A percentile compares a stretch with the other conserved stretches of the same genome.
These are phyloP conservation scores for Rhagoletis zephyria DNA, from an alignment of 1,140 invertebrate genomes.

Conservation along the genomic window DNA sequence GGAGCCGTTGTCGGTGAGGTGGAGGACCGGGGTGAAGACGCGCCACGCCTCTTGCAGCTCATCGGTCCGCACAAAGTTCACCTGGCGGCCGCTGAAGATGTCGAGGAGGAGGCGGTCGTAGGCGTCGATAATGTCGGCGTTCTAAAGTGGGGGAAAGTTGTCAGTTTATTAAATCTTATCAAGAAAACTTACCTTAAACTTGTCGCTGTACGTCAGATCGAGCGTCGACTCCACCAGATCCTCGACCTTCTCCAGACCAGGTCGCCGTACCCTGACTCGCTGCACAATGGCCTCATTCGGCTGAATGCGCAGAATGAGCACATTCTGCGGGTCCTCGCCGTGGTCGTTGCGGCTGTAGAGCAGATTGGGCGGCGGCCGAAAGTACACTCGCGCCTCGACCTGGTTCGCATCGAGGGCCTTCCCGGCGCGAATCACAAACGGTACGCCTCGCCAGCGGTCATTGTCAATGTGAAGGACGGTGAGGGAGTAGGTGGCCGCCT, in stretches of 20 bases:
- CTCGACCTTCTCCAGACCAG: too few species aligned
- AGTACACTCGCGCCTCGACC: too few species aligned
- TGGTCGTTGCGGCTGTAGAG: too few species aligned
- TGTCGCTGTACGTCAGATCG: slow-evolving; percentile 93
- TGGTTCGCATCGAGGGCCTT: too few species aligned
- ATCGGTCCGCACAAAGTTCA: slow-evolving; percentile 98
- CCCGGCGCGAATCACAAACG: slow-evolving; percentile 96
- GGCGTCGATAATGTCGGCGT: slow-evolving; percentile 90
- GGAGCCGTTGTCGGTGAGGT: too few species aligned
- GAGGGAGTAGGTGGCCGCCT: slow-evolving; percentile 93
- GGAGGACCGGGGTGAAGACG: slow-evolving; percentile 99
- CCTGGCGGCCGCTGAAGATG: slow-evolving; percentile 97
- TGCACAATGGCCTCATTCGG: slow-evolving; percentile 98
- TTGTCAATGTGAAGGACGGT: slow-evolving; percentile 93
- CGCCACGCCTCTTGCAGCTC: slow-evolving; percentile 98
- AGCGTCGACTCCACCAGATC: slow-evolving; percentile 98
- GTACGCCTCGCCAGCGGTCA: slow-evolving; percentile 98
- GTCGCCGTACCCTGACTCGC: slow-evolving; percentile 97
- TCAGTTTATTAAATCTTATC: too few species aligned
- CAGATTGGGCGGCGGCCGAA: too few species aligned
- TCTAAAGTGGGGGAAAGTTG: too few species aligned
- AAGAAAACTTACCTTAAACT: slow-evolving; percentile 87
- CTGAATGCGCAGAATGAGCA: too few species aligned
- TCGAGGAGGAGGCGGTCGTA: slow-evolving; percentile 98
- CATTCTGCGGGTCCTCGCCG: too few species aligned